These are phyloP conservation scores for Bombylius major DNA, from an alignment of 2,888 invertebrate species.

Conservation along the genomic window DNA sequence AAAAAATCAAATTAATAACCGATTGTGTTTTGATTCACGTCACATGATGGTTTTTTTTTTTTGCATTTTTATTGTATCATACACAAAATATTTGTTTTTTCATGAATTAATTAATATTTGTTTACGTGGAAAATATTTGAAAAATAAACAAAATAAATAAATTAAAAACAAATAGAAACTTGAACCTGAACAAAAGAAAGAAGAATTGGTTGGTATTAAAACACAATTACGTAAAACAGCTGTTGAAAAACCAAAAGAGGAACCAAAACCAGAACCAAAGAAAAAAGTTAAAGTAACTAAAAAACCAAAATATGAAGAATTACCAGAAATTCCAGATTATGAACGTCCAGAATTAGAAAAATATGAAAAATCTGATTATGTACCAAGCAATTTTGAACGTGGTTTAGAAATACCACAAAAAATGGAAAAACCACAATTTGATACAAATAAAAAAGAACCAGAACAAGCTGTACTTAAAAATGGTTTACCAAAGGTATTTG, in stretches of 20 bases:
- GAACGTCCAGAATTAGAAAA: conserved; percentile 61
- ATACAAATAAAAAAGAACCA: conserved; percentile 20
- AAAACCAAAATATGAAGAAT: conserved; percentile 43
- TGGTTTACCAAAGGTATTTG: conserved; percentile 29
- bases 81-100: too few relatives aligned
- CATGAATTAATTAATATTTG: too few relatives aligned
- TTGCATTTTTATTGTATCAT: too few relatives aligned
- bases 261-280: conserved; percentile 24
- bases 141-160: neutral
- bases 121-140: too few relatives aligned
- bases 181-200: conserved; percentile 26
- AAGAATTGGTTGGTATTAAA: conserved; percentile 25
- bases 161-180: conserved; percentile 19
- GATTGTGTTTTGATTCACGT: too few relatives aligned
- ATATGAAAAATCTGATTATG: conserved; percentile 47
- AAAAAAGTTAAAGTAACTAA: conserved; percentile 26
- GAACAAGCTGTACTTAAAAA: conserved; percentile 25
- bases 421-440: conserved; percentile 28
- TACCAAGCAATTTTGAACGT: conserved; percentile 34
- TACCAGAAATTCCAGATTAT: conserved; percentile 57
- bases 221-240: conserved; percentile 34
- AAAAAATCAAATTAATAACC: too few relatives aligned
- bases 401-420: conserved; percentile 30
- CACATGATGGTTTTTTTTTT: too few relatives aligned
- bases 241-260: conserved; percentile 25